These are phyloP conservation scores for Cephus rjabovi DNA, from an alignment of 2,888 invertebrate species.

Conservation along the genomic window DNA sequence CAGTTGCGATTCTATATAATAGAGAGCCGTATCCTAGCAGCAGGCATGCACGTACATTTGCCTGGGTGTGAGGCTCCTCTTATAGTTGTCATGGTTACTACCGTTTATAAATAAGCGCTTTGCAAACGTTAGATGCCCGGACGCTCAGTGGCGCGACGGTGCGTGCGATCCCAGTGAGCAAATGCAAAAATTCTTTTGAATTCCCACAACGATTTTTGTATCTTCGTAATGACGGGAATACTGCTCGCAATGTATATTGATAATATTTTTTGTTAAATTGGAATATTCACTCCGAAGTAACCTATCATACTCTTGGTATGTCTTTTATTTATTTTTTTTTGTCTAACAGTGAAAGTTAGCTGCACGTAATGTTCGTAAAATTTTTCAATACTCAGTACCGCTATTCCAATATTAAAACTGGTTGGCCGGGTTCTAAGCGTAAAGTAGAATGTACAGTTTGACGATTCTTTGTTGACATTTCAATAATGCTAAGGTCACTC, in stretches of 20 bases:
- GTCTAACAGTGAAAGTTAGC: too few species aligned
- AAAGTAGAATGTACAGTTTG: not conserved
- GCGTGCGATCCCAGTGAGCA: not conserved
- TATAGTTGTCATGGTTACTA: constrained; percentile 13
- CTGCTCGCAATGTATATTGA: not conserved
- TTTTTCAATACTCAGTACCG: not conserved
- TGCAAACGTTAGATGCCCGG: not conserved
- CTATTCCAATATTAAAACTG: not conserved
- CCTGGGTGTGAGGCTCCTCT: not conserved
- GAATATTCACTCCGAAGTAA: too few species aligned
- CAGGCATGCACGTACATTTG: not conserved
- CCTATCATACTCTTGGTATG: too few species aligned
- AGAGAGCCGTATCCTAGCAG: not conserved
- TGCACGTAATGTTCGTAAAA: not conserved
- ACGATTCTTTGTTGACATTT: not conserved
- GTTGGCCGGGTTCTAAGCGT: not conserved
- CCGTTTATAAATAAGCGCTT: constrained; percentile 34
- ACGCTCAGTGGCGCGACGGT: not conserved
- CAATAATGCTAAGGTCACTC: not conserved
- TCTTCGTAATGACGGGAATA: not conserved
- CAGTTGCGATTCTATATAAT: constrained; percentile 1
- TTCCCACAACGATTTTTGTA: not conserved
- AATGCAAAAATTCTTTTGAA: not conserved
- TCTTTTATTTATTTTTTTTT: too few species aligned
- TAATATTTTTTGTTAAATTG: not conserved